Evolutionary conservation across 2,113 vertebrate genomes (phyloP), one percentile per base, ranked within the genome.

Genomic region (Saccopteryx bilineata): DNA sequence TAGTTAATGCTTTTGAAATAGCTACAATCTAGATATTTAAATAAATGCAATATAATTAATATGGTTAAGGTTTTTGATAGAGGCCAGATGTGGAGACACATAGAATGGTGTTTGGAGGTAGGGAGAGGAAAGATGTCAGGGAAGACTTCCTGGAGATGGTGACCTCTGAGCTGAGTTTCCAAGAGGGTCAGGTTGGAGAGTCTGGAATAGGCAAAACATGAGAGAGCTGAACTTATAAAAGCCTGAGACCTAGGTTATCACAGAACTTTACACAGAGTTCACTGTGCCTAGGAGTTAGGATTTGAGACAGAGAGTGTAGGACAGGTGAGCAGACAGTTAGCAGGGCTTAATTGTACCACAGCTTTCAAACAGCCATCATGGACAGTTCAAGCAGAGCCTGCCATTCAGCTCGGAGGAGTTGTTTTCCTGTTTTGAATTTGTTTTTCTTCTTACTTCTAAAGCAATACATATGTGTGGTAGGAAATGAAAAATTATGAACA

Each of bases 361-460:
- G 72, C 31, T 50, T 74, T 79, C 14, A 28, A 54, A 14, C 46
- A 28, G 46, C 19, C 28, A n/a, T 48, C 12, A 50, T 1, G 9
- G 71, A 46, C 4, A n/a, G n/a, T 46, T 65, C 24, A 23, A 28
- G 48, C 10, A 86, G 66, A 54, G 26, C 61, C 31, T 39, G 48
- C 18, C 54, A 15, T 54, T 9, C 9, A 17, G 13, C 63, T 81
- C n/a, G 28, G 60, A 5, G 8, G 68, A 82, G n/a, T 48, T 23
- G 19, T 63, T 93, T 75, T 56, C 52, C 61, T 82, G 72, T 68
- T 81, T 76, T 76, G 63, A 76, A 71, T 87, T 66, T 91, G 15
- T 9, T 50, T 91, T 65, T 83, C 39, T 69, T 61, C 68, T 54
- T 61, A 65, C 48, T 15, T 56, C 50, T 80, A 89, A 74, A 86